Base-by-base conservation (phyloP, 1,140 invertebrate species). In the Pseudomyrmex sp. region DNA sequence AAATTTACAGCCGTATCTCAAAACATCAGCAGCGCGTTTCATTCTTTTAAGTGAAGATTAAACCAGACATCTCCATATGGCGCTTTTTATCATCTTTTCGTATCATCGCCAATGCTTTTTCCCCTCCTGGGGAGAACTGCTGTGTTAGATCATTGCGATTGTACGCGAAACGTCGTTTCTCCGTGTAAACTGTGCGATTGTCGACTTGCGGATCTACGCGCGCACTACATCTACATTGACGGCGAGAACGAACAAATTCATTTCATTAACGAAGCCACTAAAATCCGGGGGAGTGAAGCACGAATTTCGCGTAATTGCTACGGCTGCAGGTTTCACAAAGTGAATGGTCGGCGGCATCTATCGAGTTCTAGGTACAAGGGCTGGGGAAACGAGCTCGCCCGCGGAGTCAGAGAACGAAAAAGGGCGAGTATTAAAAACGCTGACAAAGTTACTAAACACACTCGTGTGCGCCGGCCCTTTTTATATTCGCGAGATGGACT, bases 371-470 rank as follows among this genome's bases (percentile, higher is more conserved):
- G 50, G 8, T 52, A 63, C 18, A 52, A 84, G 52, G 48, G 10
- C n/a, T 15, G 59, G 23, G 5, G 75, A 80, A 75, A 69, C 65
- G 44, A 69, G 35, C 63, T 23, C 20, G 10, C 18, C 46, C 48
- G n/a, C 46, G 58, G 18, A 73, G 46, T 62, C 69, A 48, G 23
- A 48, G 23, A 82, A 74, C 59, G 46, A 86, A 70, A 80, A 87
- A 80, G 73, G 75, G 59, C 72, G 87, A 85, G 88, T 44, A 89
- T 91, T 91, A 92, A 93, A 92, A 93, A 93, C 85, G 92, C 92
- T 93, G 92, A 93, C 91, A 91, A 92, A 93, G 91, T 93, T 93
- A 91, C 92, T 91, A 92, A 93, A 93, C 91, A 91, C 83, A 91
- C 83, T 89, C 89, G 85, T 86, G 61, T 83, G 84, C 77, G 63